Conservation (phyloP, 2,888 invertebrate genomes). For the Alitta virens region DNA sequence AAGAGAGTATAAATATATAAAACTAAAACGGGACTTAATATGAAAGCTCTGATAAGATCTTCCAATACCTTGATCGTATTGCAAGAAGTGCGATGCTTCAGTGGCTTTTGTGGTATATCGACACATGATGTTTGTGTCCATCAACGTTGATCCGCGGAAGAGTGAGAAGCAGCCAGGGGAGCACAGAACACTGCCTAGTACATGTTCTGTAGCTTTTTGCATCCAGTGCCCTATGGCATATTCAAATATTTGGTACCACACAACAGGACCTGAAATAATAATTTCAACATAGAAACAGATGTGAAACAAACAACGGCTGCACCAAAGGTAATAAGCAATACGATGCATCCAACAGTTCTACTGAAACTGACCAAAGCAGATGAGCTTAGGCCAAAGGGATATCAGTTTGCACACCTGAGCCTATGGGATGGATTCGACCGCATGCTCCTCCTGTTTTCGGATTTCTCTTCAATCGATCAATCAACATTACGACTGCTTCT, state of each 20-base stretch:
- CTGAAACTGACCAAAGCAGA: too few relatives aligned
- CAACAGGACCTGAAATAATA: constrained; percentile 75
- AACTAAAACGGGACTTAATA: too few relatives aligned
- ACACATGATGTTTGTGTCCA: constrained; percentile 45
- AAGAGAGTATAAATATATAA: too few relatives aligned
- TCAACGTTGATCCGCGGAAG: constrained; percentile 39
- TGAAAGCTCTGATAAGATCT: too few relatives aligned
- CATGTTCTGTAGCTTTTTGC: constrained; percentile 87
- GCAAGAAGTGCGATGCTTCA: constrained; percentile 37
- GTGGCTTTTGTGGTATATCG: constrained; percentile 35
- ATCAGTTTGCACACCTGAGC: too few relatives aligned
- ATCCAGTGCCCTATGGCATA: constrained; percentile 92
- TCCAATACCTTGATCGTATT: constrained; percentile 57
- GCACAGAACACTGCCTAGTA: constrained; percentile 62
- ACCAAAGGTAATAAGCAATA: too few relatives aligned
- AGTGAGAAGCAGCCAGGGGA: constrained; percentile 45
- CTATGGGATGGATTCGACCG: constrained; percentile 96
- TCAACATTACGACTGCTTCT: constrained; percentile 84
- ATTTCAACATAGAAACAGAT: too few relatives aligned
- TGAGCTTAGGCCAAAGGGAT: too few relatives aligned
- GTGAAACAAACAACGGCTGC: too few relatives aligned
- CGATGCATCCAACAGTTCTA: too few relatives aligned
- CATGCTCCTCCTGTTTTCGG: constrained; percentile 94
- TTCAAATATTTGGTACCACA: constrained; percentile 86
- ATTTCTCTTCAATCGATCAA: constrained; percentile 98